Evolutionary conservation across 2,888 invertebrate genomes (phyloP).

Genomic region (Crocallis elinguaria): DNA sequence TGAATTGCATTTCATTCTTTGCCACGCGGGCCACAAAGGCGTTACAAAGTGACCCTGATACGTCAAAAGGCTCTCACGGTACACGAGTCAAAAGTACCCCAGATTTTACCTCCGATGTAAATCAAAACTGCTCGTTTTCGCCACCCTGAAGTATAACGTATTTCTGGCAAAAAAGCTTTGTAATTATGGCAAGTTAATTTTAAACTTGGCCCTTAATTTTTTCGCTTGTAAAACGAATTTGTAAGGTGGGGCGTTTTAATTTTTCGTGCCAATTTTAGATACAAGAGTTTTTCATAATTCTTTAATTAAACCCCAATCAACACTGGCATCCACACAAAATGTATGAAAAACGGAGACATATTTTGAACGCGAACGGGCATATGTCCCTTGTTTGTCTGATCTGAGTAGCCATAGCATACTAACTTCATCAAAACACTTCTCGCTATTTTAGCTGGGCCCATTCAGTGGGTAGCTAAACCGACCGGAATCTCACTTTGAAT

Average conservation of each 20-base stretch:
- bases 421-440: no score
- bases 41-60: background rate
- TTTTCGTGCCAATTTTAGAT: conserved; percentile 16
- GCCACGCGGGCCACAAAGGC: background rate
- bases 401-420: no score
- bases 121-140: conserved; percentile 15
- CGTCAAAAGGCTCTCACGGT: conserved; percentile 13
- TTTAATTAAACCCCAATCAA: conserved; percentile 16
- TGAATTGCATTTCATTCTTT: background rate
- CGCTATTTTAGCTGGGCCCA: no score
- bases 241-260: conserved; percentile 10
- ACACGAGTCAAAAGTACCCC: conserved; percentile 18
- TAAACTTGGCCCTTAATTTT: conserved; percentile 24
- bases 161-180: conserved; percentile 14
- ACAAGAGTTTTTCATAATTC: conserved; percentile 19
- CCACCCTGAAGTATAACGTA: background rate
- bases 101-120: conserved; percentile 1
- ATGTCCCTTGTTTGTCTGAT: no score
- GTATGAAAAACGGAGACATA: no score
- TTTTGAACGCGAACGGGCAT: no score
- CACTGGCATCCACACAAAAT: no score
- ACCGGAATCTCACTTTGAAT: no score
- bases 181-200: conserved; percentile 27
- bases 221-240: conserved; percentile 21
- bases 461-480: no score